Base-by-base conservation (phyloP, 1,140 invertebrate genomes). In the Leptinotarsa lineolata region DNA sequence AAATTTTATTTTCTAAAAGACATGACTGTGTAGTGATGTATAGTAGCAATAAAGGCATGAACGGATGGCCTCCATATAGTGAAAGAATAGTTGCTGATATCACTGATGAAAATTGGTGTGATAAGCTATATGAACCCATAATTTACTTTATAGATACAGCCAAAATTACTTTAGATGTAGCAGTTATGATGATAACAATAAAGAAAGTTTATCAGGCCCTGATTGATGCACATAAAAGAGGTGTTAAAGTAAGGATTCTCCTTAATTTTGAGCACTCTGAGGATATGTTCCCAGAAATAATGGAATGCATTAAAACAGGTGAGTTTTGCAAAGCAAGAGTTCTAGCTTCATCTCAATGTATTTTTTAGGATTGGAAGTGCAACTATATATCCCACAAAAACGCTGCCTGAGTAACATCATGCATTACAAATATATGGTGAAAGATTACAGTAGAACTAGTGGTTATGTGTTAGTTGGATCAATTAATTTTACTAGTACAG, bases 361-460 rank as follows among this genome's bases (percentile, higher is more conserved):
- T 39, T 74, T 74, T 73, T 45, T 16, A 76, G 75, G 75, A 39
- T 54, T 76, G 39, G 44, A 58, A 46, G 58, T 74, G 20, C 64
- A 44, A 22, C 45, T 72, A 18, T 76, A 72, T 69, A 59, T 74
- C 20, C 39, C 11, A 22, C 67, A 44, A n/a, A 70, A 71, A 39
- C 18, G 54, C 21, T 70, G 68, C 15, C 30, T 64, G 13, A 64
- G 15, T 61, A 74, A 65, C 68, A 75, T 77, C 11, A 78, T 77
- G 75, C 74, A 79, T 63, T 71, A 73, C 30, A 81, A 81, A 76
- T 81, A 68, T 66, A 80, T 78, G 24, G 63, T 81, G 6, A 81
- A 81, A 74, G 80, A 81, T 73, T 78, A 74, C 45, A 48, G 20
- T 30, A 63, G 68, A 16, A 58, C 54, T n/a, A 58, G 46, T 65